Conservation (phyloP, 2,797 vertebrate species). For the Hippocampus kuda region DNA sequence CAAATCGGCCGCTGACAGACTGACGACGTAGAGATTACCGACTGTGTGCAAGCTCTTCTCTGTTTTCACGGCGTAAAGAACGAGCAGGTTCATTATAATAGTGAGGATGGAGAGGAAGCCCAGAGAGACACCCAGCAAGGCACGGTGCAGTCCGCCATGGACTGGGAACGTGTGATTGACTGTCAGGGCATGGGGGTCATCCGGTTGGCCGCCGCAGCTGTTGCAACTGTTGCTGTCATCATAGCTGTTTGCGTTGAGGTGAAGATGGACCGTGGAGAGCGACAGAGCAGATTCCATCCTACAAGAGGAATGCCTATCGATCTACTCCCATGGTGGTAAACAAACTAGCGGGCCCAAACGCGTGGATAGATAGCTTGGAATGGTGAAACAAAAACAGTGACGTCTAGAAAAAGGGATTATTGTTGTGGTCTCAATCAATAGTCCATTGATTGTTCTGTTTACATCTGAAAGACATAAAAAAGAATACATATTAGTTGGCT, state of each 20-base stretch:
- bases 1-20: slow-evolving; percentile 87
- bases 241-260: slow-evolving; percentile 18
- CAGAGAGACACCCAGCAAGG: slow-evolving; percentile 72
- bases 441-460: slow-evolving; percentile 8
- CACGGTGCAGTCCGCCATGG: slow-evolving; percentile 45
- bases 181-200: slow-evolving; percentile 9
- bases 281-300: slow-evolving; percentile 49
- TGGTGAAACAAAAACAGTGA: neutral
- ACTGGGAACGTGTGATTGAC: slow-evolving; percentile 42
- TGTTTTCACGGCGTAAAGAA: slow-evolving; percentile 79
- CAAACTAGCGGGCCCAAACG: neutral
- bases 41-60: slow-evolving; percentile 93
- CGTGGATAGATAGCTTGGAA: neutral
- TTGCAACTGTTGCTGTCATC: neutral
- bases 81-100: slow-evolving; percentile 84
- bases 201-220: slow-evolving; percentile 20
- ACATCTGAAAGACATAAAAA: slow-evolving; percentile 42
- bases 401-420: neutral
- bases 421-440: slow-evolving; percentile 1
- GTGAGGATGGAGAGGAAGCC: slow-evolving; percentile 80
- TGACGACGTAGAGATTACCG: slow-evolving; percentile 92
- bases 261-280: slow-evolving; percentile 19
- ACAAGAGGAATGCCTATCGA: slow-evolving; percentile 6
- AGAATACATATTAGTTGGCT: neutral
- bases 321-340: slow-evolving; percentile 36